These are phyloP conservation scores for Acleris cristana DNA, from an alignment of 2,888 invertebrate genomes.

Conservation along the genomic window DNA sequence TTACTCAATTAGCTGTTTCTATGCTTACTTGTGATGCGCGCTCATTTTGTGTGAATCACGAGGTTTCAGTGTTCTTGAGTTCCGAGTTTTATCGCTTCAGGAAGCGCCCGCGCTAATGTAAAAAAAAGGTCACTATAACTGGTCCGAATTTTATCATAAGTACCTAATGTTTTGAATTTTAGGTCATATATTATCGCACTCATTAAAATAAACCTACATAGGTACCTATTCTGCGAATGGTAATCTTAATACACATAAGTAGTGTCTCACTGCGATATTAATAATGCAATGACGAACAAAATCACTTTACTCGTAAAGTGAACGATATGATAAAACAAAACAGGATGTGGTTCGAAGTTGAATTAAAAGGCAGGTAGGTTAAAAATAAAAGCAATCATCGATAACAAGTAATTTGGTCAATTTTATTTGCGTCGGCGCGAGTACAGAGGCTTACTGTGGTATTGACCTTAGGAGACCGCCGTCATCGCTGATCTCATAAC, in stretches of 20 bases:
- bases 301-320: neutral
- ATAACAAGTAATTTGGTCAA: constrained; percentile 30
- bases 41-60: constrained; percentile 6
- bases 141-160: constrained; percentile 5
- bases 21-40: neutral
- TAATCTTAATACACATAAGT: neutral
- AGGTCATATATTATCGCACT: constrained; percentile 10
- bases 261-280: neutral
- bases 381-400: constrained; percentile 19
- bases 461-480: constrained; percentile 57
- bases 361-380: constrained; percentile 3
- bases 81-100: constrained; percentile 9
- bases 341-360: constrained; percentile 25
- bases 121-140: neutral
- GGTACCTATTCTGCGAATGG: neutral
- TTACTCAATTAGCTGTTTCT: constrained; percentile 9
- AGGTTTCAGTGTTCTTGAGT: constrained; percentile 6
- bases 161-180: constrained; percentile 9
- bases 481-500: constrained; percentile 69
- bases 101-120: constrained; percentile 10
- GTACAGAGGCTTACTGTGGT: constrained; percentile 34
- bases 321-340: constrained; percentile 12
- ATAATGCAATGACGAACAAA: constrained; percentile 14
- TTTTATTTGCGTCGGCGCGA: constrained; percentile 31
- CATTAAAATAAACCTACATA: constrained; percentile 2